phyloP scores from a whole-genome alignment of 2,888 invertebrate genomes.

The Microdon myrmicae region DNA sequence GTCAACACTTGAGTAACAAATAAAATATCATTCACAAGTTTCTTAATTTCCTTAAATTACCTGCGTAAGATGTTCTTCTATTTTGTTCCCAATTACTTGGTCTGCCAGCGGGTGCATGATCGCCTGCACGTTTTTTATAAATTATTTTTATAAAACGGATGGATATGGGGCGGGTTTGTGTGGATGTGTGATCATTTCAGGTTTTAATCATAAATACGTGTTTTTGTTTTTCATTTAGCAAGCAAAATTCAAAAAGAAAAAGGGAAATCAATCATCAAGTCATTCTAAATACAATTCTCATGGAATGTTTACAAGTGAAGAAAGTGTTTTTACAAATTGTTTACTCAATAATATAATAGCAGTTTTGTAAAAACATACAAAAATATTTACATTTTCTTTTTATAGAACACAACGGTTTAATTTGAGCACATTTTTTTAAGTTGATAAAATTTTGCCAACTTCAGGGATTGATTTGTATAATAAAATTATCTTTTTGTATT shows the following conservation, averaged over 20 bases:
- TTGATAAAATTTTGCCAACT: too few relatives aligned
- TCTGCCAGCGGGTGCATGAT: conserved; percentile 79
- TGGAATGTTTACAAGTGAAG: conserved; percentile 1
- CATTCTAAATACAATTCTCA: neutral
- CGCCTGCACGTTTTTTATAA: conserved; percentile 56
- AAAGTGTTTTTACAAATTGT: too few relatives aligned
- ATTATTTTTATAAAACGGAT: conserved; percentile 25
- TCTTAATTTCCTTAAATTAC: conserved; percentile 60
- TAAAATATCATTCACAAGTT: conserved; percentile 22
- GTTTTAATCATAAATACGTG: conserved; percentile 17
- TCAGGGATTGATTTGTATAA: too few relatives aligned
- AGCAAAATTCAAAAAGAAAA: conserved; percentile 17
- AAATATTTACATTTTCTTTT: too few relatives aligned
- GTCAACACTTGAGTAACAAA: too few relatives aligned
- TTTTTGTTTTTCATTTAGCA: conserved; percentile 1
- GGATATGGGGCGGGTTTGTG: conserved; percentile 18
- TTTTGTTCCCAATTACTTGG: conserved; percentile 87
- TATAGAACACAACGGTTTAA: too few relatives aligned
- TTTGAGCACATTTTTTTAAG: too few relatives aligned
- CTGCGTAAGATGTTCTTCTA: conserved; percentile 79
- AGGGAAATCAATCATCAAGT: conserved; percentile 7
- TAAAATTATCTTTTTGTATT: too few relatives aligned
- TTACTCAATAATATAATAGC: too few relatives aligned
- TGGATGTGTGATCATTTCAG: conserved; percentile 4
- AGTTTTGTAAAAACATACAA: too few relatives aligned